These are phyloP conservation scores for Malurus cyaneus DNA, from an alignment of 2,113 vertebrate species.

Conservation along the genomic window DNA sequence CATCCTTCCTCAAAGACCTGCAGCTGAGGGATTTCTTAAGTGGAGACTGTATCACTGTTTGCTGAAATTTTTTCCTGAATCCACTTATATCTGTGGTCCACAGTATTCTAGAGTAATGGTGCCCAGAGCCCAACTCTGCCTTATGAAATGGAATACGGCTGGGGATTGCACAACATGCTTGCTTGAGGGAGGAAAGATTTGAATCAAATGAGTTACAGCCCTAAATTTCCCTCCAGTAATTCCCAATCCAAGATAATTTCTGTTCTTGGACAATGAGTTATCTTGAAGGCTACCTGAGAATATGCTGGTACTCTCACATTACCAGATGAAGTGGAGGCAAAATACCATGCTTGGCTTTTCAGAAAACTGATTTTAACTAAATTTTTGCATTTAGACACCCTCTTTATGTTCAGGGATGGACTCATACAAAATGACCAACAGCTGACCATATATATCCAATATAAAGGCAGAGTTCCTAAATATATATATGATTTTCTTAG, in stretches of 20 bases:
- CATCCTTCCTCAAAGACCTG: neutral
- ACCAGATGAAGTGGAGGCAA: neutral
- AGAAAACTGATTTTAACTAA: neutral
- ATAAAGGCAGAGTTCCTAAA: neutral
- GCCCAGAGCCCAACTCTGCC: neutral
- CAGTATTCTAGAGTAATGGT: neutral
- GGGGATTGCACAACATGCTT: accelerated
- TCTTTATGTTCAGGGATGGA: neutral
- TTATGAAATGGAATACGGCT: accelerated
- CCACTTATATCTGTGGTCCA: neutral
- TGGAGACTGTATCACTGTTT: neutral
- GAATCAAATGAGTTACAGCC: neutral
- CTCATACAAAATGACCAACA: neutral
- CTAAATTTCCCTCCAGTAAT: neutral
- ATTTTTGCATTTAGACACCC: neutral
- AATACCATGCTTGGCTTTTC: neutral
- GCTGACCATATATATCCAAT: neutral
- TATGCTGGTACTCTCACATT: neutral
- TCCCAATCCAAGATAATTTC: neutral
- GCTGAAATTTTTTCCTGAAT: neutral
- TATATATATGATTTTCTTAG: neutral
- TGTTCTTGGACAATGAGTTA: neutral
- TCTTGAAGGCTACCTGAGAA: neutral
- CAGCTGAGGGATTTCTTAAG: neutral
- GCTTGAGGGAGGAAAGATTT: neutral